Evolutionary conservation across 2,113 vertebrate genomes (phyloP).

Genomic region (Illadopsis cleaveri): DNA sequence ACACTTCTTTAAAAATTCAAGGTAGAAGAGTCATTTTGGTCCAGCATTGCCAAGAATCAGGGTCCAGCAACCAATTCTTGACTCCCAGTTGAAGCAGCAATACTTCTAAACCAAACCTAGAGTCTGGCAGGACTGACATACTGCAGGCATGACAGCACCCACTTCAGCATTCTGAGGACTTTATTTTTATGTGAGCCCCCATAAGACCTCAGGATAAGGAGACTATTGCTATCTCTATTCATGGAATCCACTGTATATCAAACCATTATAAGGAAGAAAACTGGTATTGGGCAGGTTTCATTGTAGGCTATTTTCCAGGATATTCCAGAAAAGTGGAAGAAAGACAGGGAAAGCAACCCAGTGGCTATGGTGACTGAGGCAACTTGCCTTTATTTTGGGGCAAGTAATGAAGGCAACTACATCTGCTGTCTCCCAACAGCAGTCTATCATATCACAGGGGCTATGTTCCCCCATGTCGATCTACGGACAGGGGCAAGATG

Average conservation of each 20-base stretch:
- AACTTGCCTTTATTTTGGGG: accelerated
- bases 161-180: background rate
- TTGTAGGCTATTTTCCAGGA: background rate
- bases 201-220: background rate
- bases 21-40: background rate
- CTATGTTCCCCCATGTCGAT: background rate
- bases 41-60: background rate
- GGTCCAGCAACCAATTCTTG: background rate
- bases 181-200: background rate
- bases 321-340: background rate
- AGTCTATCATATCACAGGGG: background rate
- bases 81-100: background rate
- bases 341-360: background rate
- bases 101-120: background rate
- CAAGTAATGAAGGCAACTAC: background rate
- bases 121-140: background rate
- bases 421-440: background rate
- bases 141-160: background rate
- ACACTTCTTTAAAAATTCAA: background rate
- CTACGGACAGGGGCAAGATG: background rate
- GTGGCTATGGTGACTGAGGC: background rate
- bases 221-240: background rate
- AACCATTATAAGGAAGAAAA: background rate
- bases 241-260: background rate
- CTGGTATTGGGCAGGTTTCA: background rate